These are phyloP conservation scores for Eurystomus glaucurus DNA, from an alignment of 2,797 vertebrate genomes.

Conservation along the genomic window DNA sequence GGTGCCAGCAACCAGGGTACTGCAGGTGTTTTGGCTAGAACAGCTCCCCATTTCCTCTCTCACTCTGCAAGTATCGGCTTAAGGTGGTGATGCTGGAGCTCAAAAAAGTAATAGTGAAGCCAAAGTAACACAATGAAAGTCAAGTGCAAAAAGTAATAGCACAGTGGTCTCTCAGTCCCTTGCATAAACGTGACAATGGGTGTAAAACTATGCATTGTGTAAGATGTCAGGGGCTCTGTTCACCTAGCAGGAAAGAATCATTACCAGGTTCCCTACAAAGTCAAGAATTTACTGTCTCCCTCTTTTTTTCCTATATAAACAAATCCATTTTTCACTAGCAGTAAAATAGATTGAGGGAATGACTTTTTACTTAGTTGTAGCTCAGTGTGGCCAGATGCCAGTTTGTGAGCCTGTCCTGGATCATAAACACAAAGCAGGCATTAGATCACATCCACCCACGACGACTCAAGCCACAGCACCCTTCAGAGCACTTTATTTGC, in stretches of 20 bases:
- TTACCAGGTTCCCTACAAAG: not conserved
- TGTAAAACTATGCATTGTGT: not conserved
- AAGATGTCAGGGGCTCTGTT: not conserved
- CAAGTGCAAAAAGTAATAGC: not conserved
- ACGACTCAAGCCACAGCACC: not conserved
- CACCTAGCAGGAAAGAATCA: not conserved
- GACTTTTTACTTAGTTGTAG: not conserved
- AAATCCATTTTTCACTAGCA: not conserved
- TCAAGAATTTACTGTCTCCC: not conserved
- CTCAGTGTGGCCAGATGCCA: not conserved
- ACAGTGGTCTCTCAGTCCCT: not conserved
- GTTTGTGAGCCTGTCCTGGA: not conserved
- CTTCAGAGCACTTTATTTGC: not conserved
- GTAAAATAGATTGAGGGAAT: not conserved
- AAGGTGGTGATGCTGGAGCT: not conserved
- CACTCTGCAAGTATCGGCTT: not conserved
- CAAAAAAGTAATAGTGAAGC: not conserved
- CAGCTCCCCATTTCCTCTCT: not conserved
- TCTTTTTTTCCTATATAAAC: not conserved
- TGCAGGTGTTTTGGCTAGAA: not conserved
- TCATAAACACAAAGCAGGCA: not conserved
- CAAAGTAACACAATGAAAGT: not conserved
- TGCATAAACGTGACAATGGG: not conserved
- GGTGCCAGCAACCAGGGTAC: not conserved
- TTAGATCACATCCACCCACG: not conserved